Evolutionary conservation across 1,140 invertebrate genomes (phyloP), one percentile per base, ranked within the genome.

Genomic region (Mylabris phalerata): DNA sequence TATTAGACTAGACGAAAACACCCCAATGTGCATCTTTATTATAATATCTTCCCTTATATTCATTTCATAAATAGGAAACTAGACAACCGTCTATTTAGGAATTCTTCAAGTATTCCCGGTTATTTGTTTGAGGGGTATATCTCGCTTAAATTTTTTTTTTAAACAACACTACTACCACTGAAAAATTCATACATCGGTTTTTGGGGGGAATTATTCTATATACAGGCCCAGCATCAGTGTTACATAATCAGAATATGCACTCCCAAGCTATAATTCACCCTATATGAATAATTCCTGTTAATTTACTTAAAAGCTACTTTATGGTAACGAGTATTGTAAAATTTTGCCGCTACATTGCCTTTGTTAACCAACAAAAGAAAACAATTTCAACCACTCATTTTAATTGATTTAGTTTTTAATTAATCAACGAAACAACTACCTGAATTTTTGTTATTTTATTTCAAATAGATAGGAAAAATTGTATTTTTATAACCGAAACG

Each of bases 231-330:
- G 47, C 47, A 48, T 32, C 32, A 56, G 51, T 48, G 43, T 39
- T 42, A 50, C 38, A 52, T 60, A 60, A 60, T 60, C 59, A 52
- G 42, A 46, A 60, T 60, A 60, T 60, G 59, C 59, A 55, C 59
- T 58, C 55, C 55, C 43, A 39, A 54, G 49, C 60, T 45, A 61
- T 61, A 61, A 61, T 44, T 61, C 60, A 57, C 46, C 39, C 44
- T 54, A 52, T 61, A 64, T 64, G 59, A 64, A 64, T 64, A 61
- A 64, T 64, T 64, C 57, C 27, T 46, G 50, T 64, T 64, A 64
- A 64, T 64, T 64, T 64, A 58, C 59, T 64, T 64, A 60, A 64
- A 64, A 64, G 62, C 62, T 44, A 48, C 59, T 59, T 58, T 64
- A 61, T 47, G 50, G 46, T 40, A 19, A 19, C 24, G 11, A 48